These are phyloP conservation scores for Oceanodroma leucorhoa DNA, from an alignment of 2,797 vertebrate species.

Conservation along the genomic window DNA sequence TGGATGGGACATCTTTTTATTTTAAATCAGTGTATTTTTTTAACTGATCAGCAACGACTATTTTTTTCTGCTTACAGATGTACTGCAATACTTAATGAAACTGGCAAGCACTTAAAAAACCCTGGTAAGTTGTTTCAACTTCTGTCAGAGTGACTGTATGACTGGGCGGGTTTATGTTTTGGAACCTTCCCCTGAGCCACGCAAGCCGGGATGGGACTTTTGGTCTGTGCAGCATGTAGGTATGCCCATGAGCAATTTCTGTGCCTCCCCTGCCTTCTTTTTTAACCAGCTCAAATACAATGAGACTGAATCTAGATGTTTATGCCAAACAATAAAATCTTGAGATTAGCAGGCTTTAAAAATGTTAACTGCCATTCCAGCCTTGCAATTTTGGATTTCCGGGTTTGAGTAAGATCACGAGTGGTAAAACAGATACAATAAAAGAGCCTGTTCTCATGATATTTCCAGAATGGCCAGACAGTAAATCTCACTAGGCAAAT, in stretches of 20 bases:
- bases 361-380: not conserved
- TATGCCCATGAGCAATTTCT: not conserved
- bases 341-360: conserved; percentile 24
- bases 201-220: not conserved
- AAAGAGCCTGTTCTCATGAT: not conserved
- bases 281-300: not conserved
- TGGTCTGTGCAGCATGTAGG: not conserved
- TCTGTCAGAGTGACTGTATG: not conserved
- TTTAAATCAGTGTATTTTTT: not conserved
- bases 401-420: not conserved
- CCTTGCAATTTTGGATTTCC: not conserved
- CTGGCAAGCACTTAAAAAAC: not conserved
- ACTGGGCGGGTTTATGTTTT: not conserved
- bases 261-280: not conserved
- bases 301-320: not conserved
- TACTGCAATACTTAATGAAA: not conserved
- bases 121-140: not conserved
- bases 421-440: not conserved
- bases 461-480: not conserved
- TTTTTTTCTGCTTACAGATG: not conserved
- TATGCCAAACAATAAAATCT: not conserved
- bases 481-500: not conserved
- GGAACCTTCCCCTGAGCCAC: not conserved
- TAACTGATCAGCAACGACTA: not conserved
- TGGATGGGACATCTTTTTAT: not conserved